Conservation (phyloP, 2,888 invertebrate species). For the Kryphioiulus occultus region DNA sequence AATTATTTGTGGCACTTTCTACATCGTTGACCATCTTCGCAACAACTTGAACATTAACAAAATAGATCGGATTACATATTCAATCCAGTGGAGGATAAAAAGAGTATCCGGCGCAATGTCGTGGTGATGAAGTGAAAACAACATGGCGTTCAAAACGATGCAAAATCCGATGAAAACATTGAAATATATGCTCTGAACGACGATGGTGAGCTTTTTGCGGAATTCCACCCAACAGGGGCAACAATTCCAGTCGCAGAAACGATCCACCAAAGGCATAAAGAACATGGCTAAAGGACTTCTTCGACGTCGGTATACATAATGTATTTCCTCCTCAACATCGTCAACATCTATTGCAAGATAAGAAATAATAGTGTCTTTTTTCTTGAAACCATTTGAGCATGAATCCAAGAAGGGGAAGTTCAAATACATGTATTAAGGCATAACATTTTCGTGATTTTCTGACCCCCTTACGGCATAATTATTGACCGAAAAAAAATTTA, state of each 20-base stretch:
- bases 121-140: constrained; percentile 91
- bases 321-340: neutral
- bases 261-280: neutral
- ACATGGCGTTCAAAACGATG: constrained; percentile 90
- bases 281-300: neutral
- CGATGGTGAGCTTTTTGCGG: constrained; percentile 58
- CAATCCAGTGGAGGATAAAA: constrained; percentile 86
- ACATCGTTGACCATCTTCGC: constrained; percentile 51
- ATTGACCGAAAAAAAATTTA: no score
- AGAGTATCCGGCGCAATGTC: constrained; percentile 89
- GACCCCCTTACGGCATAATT: no score
- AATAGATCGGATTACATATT: constrained; percentile 75
- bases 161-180: constrained; percentile 93
- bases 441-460: no score
- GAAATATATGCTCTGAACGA: constrained; percentile 91
- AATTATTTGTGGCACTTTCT: neutral
- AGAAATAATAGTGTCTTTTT: no score
- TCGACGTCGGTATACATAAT: neutral
- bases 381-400: no score
- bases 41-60: neutral
- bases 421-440: no score
- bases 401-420: no score
- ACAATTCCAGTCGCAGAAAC: constrained; percentile 39
- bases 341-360: neutral
- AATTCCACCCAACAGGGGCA: constrained; percentile 17